Percentiles rank a stretch among this genome's conserved stretches.
These are phyloP conservation scores for Diprion similis DNA, from an alignment of 1,140 invertebrate species.

Conservation along the genomic window DNA sequence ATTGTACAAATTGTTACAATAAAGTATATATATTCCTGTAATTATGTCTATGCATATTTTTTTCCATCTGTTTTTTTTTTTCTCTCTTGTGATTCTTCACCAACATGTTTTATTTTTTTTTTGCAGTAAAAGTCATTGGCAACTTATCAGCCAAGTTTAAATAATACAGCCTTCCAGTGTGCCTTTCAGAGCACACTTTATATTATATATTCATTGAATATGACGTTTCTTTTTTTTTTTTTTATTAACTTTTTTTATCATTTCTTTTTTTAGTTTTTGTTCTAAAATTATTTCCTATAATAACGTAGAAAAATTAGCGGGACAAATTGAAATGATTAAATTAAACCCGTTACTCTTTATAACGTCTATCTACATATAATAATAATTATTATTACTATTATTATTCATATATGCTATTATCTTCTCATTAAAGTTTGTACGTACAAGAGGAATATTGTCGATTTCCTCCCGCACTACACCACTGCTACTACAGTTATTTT, in stretches of 20 bases:
- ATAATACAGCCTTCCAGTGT: conserved; percentile 54
- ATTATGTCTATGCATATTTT: conserved; percentile 58
- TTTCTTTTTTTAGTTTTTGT: conserved; percentile 18
- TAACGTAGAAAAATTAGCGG: conserved; percentile 60
- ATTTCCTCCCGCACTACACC: conserved; percentile 33
- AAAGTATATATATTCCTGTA: conserved; percentile 56
- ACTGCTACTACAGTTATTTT: conserved; percentile 25
- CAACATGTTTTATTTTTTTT: not conserved
- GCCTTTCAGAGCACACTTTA: conserved; percentile 38
- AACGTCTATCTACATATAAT: conserved; percentile 59
- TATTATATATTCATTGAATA: not conserved
- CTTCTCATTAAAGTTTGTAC: conserved; percentile 33
- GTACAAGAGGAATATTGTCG: conserved; percentile 43
- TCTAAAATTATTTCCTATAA: conserved; percentile 56
- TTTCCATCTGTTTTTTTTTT: too few relatives aligned
- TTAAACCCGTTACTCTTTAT: conserved; percentile 54
- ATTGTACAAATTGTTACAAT: conserved; percentile 63
- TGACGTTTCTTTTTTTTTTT: not conserved
- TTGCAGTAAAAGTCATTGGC: conserved; percentile 48
- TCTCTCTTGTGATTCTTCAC: too few relatives aligned
- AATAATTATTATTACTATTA: conserved; percentile 37
- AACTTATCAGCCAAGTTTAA: conserved; percentile 47
- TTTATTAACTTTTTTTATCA: not conserved
- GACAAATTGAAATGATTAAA: conserved; percentile 55
- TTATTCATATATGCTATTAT: conserved; percentile 39